Base-by-base conservation (phyloP, 2,888 invertebrate species). In the Pollenia griseotomentosa region DNA sequence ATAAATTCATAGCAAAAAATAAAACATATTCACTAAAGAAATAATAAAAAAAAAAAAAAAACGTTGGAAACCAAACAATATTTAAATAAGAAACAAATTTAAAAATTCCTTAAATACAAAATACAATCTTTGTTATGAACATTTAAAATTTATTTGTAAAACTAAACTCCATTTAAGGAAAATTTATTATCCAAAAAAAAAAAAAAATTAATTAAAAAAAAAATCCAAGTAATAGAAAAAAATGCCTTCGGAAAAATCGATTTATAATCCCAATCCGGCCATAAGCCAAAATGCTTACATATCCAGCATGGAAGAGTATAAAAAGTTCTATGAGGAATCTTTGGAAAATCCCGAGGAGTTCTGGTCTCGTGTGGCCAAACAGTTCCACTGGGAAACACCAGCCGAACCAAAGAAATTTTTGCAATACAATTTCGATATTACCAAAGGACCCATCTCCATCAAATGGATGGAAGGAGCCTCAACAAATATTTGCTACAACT, bases 401-500 rank as follows among this genome's bases (percentile, higher is more conserved):
- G 95, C 96, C 71, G 95, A 96, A 88, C 94, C 95, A 83, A 96
- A 96, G 82, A 96, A 96, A 89, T 97, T 98, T 92, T 94, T 97
- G 90, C 96, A 96, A 14, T 99, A 97, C 94, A 99, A 99, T 94
- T 99, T 99, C 92, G 97, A 99, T 93, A 93, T 96, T 70, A 95
- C 95, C 88, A 97, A 98, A 93, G 99, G 99, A 71, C 96, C 97
- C 12, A 96, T 99, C 90, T 97, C 95, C 90, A 96, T 98, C 65
- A 98, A 97, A 93, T 99, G 98, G 97, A 96, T 99, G 96, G 97
- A 97, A 91, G 99, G 98, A 11, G 97, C 97, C 6, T 96, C 96
- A 53, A 99, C 99, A 57, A 99, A 99, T 93, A 96, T 99, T 88
- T 98, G 97, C 92, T 99, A 98, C 94, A 99, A 99, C 94, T 95